Evolutionary conservation across 2,888 invertebrate genomes (phyloP), one percentile per base, ranked within the genome.

Genomic region (Caenorhabditis afra): DNA sequence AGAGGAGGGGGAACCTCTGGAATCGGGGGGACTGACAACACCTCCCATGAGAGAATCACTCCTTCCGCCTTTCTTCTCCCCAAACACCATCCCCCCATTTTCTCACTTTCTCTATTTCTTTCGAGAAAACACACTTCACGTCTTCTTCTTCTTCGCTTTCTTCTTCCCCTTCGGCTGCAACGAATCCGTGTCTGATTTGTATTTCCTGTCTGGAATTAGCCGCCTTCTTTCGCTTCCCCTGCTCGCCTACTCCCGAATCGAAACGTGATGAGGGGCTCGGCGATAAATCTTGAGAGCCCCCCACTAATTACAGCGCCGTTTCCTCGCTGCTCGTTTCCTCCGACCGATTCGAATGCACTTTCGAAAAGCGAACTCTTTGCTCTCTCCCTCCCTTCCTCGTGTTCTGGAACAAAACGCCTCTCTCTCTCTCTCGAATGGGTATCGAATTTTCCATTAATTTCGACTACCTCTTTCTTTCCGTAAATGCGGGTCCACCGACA

Each of bases 31-130:
- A 7, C 62, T 71, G 71, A 71, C 71, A 71, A 62, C 71, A 61
- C 71, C 62, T 71, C 71, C 71, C 71, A 55, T 55, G 71, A 71
- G 71, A 55, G 71, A 49, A 61, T 52, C 53, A 47, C 18, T 23
- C 52, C 10, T 39, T 29, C 29, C 41, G n/a, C 55, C 20, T n/a
- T 11, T 53, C n/a, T 35, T 35, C n/a, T 35, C 10, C 16, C 53
- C 11, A 29, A 10, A 35, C 29, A 29, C 4, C 29, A 29, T 29
- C 29, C 29, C 7, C 29, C 29, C 29, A 29, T 29, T 18, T 47
- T 47, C 47, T 18, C 10, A n/a, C 47, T 44, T 44, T 29, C 29
- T 29, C 29, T 29, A 29, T 29, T 29, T 29, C 29, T 29, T 29
- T 7, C 4, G 29, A 29, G 29, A 29, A 29, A 29, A 29, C 29